Conservation (phyloP, 1,140 invertebrate genomes). For the Nasonia giraulti region DNA sequence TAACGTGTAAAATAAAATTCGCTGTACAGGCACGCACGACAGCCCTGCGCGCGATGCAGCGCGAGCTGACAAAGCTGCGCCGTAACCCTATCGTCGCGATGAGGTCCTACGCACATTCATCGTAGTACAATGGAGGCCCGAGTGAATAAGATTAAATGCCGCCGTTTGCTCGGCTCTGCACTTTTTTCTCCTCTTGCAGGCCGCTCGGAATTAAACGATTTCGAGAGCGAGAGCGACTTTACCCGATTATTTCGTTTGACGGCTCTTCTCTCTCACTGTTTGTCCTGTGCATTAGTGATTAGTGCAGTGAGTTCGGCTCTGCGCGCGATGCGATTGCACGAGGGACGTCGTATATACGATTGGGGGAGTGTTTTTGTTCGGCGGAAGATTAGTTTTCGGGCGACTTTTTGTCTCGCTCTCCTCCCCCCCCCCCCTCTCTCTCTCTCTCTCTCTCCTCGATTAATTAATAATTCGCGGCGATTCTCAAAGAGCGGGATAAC, state of each 20-base stretch:
- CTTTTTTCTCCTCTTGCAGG: not conserved
- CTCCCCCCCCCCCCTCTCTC: too few relatives aligned
- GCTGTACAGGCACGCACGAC: not conserved
- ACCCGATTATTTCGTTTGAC: slow-evolving; percentile 33
- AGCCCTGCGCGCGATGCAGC: not conserved
- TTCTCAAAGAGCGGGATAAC: not conserved
- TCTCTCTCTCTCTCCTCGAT: too few relatives aligned
- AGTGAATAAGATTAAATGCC: slow-evolving; percentile 39
- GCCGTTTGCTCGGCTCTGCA: slow-evolving; percentile 21
- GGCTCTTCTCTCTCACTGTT: not conserved
- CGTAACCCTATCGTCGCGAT: slow-evolving; percentile 1
- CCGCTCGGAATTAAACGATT: slow-evolving; percentile 16
- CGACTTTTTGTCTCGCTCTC: not conserved
- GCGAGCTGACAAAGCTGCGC: not conserved
- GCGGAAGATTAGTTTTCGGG: not conserved
- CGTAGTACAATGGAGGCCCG: not conserved
- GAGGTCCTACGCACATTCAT: not conserved
- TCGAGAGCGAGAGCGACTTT: not conserved
- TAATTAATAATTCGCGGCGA: not conserved
- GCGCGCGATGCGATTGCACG: not conserved
- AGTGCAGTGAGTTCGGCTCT: slow-evolving; percentile 12
- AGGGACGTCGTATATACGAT: not conserved
- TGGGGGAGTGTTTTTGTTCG: not conserved
- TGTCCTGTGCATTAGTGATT: slow-evolving; percentile 26
- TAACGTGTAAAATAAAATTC: too few relatives aligned